Evolutionary conservation across 1,140 invertebrate genomes (phyloP), one percentile per base, ranked within the genome.

Genomic region (Solenopsis fugax): DNA sequence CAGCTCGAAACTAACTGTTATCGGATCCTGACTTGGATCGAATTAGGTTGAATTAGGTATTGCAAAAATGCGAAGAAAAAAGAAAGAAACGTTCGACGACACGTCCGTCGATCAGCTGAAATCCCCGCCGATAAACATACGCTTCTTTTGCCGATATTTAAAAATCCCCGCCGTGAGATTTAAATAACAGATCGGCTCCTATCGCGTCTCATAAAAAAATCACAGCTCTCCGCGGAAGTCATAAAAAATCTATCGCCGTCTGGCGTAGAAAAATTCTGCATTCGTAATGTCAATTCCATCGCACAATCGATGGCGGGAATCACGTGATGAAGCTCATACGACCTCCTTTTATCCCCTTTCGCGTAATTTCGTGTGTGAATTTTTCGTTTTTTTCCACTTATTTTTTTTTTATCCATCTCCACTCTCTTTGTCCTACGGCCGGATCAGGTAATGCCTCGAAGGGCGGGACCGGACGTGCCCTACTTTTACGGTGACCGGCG

Each of bases 401-500:
- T n/a, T 54, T 16, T 50, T 41, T 52, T 41, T 72, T n/a, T 75
- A 13, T 41, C 69, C 34, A 52, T 76, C 73, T 89, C 52, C 24
- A 7, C 45, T 29, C 87, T 41, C 54, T 67, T 69, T 67, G 64
- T 75, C 65, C 29, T 58, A 71, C 89, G 84, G 48, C 75, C 41
- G 64, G 45, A 85, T 78, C 86, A 56, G 52, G 50, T 85, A 48
- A 85, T 72, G 18, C 72, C 34, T 60, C 52, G 85, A 69, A 86
- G 64, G 62, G 16, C 24, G 34, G 81, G 54, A 78, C 65, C 87
- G 82, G 60, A 81, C 82, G 71, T 75, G 89, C 58, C 89, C 81
- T 80, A 81, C 73, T 89, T 90, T 93, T 81, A 86, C 67, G 87
- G 77, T 84, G 34, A 75, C 50, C 88, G 84, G 60, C 85, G 81